phyloP scores from a whole-genome alignment of 2,888 invertebrate genomes.

The Sphaerophoria rueppellii region DNA sequence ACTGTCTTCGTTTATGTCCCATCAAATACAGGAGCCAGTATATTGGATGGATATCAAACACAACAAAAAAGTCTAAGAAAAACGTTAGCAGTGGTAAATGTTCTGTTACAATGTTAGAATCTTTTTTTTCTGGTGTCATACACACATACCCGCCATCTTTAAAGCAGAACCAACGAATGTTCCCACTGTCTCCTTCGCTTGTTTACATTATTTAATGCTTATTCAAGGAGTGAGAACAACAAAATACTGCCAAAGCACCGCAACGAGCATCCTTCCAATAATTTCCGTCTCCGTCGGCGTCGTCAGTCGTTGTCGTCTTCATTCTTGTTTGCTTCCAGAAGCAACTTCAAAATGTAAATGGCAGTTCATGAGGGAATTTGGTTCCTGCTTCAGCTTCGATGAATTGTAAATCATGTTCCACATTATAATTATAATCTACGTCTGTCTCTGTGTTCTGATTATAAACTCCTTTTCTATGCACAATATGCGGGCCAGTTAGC shows the following conservation, averaged over 20 bases:
- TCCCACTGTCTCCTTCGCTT: slow-evolving; percentile 28
- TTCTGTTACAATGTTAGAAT: slow-evolving; percentile 6
- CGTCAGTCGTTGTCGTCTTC: background rate
- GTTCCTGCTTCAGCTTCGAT: slow-evolving; percentile 1
- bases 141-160: slow-evolving; percentile 18
- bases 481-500: slow-evolving; percentile 61
- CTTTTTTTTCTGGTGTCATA: slow-evolving; percentile 1
- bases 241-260: slow-evolving; percentile 42
- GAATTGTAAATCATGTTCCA: slow-evolving; percentile 59
- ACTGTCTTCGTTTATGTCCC: background rate
- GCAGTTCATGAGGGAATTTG: background rate
- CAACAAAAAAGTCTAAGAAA: slow-evolving; percentile 44
- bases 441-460: slow-evolving; percentile 46
- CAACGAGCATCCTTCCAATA: slow-evolving; percentile 40
- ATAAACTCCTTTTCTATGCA: slow-evolving; percentile 53
- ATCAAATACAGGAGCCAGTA: slow-evolving; percentile 14
- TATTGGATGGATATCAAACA: slow-evolving; percentile 26
- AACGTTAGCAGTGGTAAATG: slow-evolving; percentile 40
- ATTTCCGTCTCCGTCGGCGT: background rate
- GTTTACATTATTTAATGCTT: slow-evolving; percentile 29
- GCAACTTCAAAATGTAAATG: background rate
- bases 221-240: slow-evolving; percentile 33
- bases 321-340: background rate
- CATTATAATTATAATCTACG: slow-evolving; percentile 59
- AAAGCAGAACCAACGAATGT: slow-evolving; percentile 36